A percentile compares a stretch with the other conserved stretches of the same genome.
phyloP scores from a whole-genome alignment of 2,797 vertebrate genomes.

The Necrosyrtes monachus region DNA sequence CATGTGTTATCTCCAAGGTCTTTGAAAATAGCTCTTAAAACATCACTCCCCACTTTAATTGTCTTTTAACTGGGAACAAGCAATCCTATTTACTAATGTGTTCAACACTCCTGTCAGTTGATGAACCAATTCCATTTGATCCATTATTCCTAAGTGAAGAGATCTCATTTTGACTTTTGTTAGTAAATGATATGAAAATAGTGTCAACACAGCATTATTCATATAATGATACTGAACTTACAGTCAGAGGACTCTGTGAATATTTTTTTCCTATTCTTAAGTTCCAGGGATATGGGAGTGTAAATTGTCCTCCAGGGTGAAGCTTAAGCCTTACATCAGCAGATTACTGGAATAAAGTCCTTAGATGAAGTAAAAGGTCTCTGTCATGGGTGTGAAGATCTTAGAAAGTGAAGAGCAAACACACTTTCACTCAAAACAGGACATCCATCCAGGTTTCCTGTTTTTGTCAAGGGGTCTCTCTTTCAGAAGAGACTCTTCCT shows the following conservation, averaged over 20 bases:
- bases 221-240: background rate
- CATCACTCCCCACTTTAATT: background rate
- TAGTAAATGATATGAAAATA: background rate
- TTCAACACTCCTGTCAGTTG: background rate
- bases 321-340: background rate
- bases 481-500: background rate
- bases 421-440: background rate
- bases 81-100: background rate
- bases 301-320: background rate
- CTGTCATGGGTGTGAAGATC: background rate
- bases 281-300: background rate
- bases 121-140: background rate
- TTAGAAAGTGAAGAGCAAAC: background rate
- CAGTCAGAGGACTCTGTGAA: background rate
- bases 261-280: background rate
- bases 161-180: background rate
- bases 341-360: constrained; percentile 2
- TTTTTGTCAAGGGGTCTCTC: background rate
- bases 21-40: background rate
- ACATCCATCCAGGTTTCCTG: background rate
- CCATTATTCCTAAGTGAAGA: background rate
- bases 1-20: background rate
- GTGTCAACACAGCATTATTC: background rate
- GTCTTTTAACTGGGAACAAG: background rate
- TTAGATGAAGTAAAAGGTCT: background rate